These are phyloP conservation scores for Chauna torquata DNA, from an alignment of 2,113 vertebrate species.

Conservation along the genomic window DNA sequence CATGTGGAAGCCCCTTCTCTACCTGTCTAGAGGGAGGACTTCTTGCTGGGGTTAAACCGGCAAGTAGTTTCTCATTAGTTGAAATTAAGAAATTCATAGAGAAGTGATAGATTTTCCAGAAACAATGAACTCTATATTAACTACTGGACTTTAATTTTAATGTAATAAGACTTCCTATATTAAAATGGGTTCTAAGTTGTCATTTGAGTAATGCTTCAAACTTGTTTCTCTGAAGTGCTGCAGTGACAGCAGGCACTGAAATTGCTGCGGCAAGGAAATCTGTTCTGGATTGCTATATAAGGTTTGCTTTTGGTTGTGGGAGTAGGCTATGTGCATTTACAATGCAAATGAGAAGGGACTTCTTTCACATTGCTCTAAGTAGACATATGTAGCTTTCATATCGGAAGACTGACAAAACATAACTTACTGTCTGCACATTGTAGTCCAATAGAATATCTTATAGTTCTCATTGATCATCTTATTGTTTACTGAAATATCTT, in stretches of 20 bases:
- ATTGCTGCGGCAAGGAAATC: not conserved
- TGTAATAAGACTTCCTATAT: not conserved
- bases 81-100: not conserved
- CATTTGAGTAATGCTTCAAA: constrained; percentile 3
- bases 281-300: constrained; percentile 6
- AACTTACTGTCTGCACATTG: not conserved
- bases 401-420: not conserved
- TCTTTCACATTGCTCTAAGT: not conserved
- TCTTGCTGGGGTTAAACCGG: constrained; percentile 17
- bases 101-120: not conserved
- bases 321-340: not conserved
- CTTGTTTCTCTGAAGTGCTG: not conserved
- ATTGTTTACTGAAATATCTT: not conserved
- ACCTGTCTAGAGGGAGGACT: not conserved
- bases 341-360: constrained; percentile 4
- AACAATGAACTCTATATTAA: not conserved
- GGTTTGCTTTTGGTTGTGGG: not conserved
- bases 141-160: not conserved
- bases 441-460: not conserved
- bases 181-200: not conserved
- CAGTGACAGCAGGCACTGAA: not conserved
- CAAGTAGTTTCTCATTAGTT: not conserved
- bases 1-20: not conserved
- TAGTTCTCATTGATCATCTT: not conserved
- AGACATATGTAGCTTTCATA: not conserved